These are phyloP conservation scores for Ginglymostoma cirratum DNA, from an alignment of 2,113 vertebrate species.

Conservation along the genomic window DNA sequence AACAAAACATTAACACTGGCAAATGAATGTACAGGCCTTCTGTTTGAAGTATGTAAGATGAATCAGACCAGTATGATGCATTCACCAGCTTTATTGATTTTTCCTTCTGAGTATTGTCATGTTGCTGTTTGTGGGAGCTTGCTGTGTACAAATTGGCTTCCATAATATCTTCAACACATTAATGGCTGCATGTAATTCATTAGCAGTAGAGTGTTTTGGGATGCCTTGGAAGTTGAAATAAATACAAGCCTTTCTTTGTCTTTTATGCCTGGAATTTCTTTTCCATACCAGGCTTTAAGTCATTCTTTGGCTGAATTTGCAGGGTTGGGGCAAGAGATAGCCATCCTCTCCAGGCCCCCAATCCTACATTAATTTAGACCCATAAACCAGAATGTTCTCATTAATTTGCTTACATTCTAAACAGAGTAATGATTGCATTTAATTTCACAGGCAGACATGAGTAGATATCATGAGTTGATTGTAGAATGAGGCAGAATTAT, in stretches of 20 bases:
- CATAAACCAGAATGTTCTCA: background rate
- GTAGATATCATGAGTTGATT: background rate
- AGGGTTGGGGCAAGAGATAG: background rate
- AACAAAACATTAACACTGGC: no score
- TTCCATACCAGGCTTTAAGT: no score
- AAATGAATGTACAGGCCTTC: no score
- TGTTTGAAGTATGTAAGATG: no score
- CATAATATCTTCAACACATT: background rate
- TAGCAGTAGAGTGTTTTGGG: no score
- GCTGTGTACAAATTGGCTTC: background rate
- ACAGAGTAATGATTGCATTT: background rate
- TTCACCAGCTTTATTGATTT: no score
- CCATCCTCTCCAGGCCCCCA: background rate
- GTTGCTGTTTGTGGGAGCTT: background rate
- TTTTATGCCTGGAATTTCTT: background rate
- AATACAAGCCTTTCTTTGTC: background rate
- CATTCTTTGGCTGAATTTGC: background rate
- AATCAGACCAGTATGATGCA: no score
- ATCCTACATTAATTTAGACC: background rate
- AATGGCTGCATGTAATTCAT: background rate
- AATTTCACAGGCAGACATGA: background rate
- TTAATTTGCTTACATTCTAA: background rate
- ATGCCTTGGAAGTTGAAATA: background rate
- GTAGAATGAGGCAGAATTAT: background rate
- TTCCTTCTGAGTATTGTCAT: background rate